Evolutionary conservation across 2,888 invertebrate species (phyloP), one percentile per base, ranked within the genome.

Genomic region (Drosophila kuntzei): DNA sequence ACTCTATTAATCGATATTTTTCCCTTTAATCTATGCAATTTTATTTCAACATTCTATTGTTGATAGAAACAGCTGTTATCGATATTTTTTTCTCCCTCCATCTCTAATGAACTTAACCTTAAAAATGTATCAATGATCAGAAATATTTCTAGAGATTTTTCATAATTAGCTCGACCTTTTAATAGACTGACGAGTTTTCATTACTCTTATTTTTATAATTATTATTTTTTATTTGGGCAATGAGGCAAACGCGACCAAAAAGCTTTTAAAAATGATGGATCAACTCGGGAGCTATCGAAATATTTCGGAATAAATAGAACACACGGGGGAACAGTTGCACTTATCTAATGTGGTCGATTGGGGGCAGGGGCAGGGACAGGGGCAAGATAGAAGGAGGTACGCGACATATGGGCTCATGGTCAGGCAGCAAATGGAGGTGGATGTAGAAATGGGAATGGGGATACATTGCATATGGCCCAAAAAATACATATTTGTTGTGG

Each of bases 321-420:
- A 54, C 36, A 39, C 46, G 43, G 44, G 58, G 58, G 14, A 14
- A 44, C 60, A 54, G 49, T 37, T 57, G 70, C 51, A 68, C 80
- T 86, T 81, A 82, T 47, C 47, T n/a, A 20, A 2, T 22, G 12
- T 12, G 12, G 22, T 76, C 71, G 66, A 57, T 55, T 62, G 22
- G 53, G 54, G 27, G 5, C 20, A 8, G 47, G 20, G 20, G 18
- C 41, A 8, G 47, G 20, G 20, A 20, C 41, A 11, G 49, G 29
- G 36, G 22, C 34, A 20, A 9, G 27, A 9, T 16, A 9, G 12
- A 22, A 9, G 49, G 20, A 11, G 36, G 27, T 18, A 16, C 11
- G 39, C 66, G 62, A 79, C 82, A 87, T 81, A 67, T 87, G 87
- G 63, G 61, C 61, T 73, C 87, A 82, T 81, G 82, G 87, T 62